Conservation (phyloP, 1,140 invertebrate species). For the Cheumatopsyche charites region DNA sequence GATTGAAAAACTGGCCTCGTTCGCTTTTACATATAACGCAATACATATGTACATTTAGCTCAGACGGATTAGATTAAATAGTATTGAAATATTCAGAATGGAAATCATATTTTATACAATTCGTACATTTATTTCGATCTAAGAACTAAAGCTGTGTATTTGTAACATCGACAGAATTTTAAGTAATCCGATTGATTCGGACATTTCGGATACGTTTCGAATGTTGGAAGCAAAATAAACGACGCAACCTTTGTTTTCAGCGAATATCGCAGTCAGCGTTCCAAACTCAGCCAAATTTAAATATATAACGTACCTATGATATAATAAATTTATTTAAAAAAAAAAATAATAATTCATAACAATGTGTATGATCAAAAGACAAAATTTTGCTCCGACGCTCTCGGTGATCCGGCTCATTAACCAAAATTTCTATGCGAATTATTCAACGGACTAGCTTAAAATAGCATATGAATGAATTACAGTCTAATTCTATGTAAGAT, state of each 20-base stretch:
- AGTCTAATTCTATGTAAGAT: too few relatives aligned
- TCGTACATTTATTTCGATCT: neutral
- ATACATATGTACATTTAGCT: too few relatives aligned
- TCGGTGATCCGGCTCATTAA: too few relatives aligned
- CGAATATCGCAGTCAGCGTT: neutral
- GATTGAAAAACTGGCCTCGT: too few relatives aligned
- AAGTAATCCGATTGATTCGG: slow-evolving; percentile 21
- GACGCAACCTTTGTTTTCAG: slow-evolving; percentile 1
- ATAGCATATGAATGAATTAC: too few relatives aligned
- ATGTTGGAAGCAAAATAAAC: neutral
- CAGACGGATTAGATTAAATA: neutral
- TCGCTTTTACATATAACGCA: too few relatives aligned
- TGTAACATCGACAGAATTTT: neutral
- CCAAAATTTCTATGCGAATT: too few relatives aligned
- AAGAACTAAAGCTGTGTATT: neutral
- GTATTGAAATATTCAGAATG: neutral
- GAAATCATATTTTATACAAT: neutral
- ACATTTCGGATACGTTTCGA: slow-evolving; percentile 14
- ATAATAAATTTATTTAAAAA: too few relatives aligned
- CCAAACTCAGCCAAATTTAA: neutral
- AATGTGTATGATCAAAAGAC: too few relatives aligned
- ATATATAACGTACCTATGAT: neutral
- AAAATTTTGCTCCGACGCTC: too few relatives aligned
- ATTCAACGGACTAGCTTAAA: too few relatives aligned
- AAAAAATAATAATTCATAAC: too few relatives aligned